Base-by-base conservation (phyloP, 2,113 vertebrate genomes). In the Leptosomus discolor region DNA sequence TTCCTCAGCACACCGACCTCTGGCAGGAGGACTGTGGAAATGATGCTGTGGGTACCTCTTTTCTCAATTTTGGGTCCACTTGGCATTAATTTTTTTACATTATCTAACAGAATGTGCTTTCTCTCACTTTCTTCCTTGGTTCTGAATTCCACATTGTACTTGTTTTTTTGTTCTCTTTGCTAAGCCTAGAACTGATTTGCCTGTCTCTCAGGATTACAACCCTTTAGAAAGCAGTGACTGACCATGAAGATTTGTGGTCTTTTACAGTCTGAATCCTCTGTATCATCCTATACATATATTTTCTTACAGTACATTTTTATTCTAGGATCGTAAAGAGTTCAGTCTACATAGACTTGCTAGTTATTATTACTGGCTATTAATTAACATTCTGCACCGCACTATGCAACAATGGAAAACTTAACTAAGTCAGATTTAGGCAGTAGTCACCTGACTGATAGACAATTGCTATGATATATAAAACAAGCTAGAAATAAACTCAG, bases 321-420 rank as follows among this genome's bases (percentile, higher is more conserved):
- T 81, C 46, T 58, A 63, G n/a, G 30, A 18, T 74, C 50, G 53
- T 50, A 67, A 69, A 63, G n/a, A 77, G n/a, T 58, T 87, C 58
- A 51, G 21, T 58, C 56, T 58, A n/a, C 20, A 37, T 24, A 94
- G 79, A 86, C 41, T 67, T 61, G 8, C 54, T 67, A 58, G 29
- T 46, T 83, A 80, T 64, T 83, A 64, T 39, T 84, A 58, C 46
- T 65, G 12, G 34, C 36, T 77, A 9, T 70, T 86, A 92, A 95
- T 89, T 95, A 81, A 37, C 21, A 36, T 63, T 58, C 54, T 34
- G 20, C 30, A 70, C 11, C 77, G n/a, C 39, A 20, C 17, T 71
- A 30, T 50, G 30, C 45, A 80, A 71, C 39, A 43, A 32, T 37
- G 12, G 41, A 78, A 89, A 92, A 56, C 11, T 43, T n/a, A 85